Conservation (phyloP, 2,797 vertebrate genomes). For the Anguilla pacifica region DNA sequence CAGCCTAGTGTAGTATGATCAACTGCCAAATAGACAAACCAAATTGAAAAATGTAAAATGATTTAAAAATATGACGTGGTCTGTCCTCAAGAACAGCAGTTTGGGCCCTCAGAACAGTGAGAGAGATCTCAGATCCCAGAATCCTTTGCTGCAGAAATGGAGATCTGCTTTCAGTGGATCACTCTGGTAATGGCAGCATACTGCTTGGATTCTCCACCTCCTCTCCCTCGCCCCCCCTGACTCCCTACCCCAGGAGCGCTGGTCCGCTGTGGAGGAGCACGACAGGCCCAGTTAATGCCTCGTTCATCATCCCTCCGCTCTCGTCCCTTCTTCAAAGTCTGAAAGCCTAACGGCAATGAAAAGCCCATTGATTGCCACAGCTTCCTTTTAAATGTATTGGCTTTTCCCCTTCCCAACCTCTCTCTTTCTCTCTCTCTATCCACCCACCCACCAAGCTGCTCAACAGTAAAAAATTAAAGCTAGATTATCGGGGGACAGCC, state of each 20-base stretch:
- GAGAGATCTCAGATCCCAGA: background rate
- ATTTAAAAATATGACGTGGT: background rate
- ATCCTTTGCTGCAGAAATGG: background rate
- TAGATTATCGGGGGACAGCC: slow-evolving; percentile 44
- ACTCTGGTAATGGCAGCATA: background rate
- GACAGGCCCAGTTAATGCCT: slow-evolving; percentile 64
- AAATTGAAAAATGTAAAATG: background rate
- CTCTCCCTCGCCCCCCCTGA: background rate
- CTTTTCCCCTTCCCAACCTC: slow-evolving; percentile 54
- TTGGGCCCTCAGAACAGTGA: background rate
- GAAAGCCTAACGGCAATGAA: slow-evolving; percentile 80
- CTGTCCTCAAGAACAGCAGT: background rate
- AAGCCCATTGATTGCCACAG: slow-evolving; percentile 71
- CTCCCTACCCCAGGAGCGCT: slow-evolving; percentile 39
- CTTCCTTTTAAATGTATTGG: slow-evolving; percentile 75
- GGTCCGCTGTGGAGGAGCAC: slow-evolving; percentile 41
- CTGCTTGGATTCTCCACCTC: background rate
- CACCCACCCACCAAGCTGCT: slow-evolving; percentile 49
- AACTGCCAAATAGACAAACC: background rate
- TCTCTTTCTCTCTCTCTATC: background rate
- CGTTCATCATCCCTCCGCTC: slow-evolving; percentile 65
- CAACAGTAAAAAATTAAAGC: slow-evolving; percentile 58
- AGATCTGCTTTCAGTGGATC: background rate
- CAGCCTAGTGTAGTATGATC: background rate
- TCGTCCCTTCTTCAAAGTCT: slow-evolving; percentile 63